Evolutionary conservation across 1,140 invertebrate genomes (phyloP).

Genomic region (Chrysoperla carnea): DNA sequence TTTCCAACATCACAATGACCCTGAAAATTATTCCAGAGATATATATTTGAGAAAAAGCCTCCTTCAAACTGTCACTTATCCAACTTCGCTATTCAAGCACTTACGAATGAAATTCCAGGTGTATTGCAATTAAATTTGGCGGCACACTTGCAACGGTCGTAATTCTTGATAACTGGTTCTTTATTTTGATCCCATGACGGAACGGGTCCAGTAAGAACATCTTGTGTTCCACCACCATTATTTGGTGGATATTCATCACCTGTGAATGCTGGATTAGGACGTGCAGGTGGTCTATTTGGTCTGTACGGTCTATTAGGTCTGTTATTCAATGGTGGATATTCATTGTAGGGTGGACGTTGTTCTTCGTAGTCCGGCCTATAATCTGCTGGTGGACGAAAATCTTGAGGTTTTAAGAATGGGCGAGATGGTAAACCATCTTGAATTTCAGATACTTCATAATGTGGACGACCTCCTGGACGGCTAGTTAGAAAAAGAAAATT

Average conservation of each 20-base stretch:
- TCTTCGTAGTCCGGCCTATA: background rate
- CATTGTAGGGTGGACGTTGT: background rate
- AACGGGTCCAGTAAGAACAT: slow-evolving; percentile 21
- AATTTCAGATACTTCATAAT: background rate
- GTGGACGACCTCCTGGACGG: background rate
- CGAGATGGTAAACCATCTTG: background rate
- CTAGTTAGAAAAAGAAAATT: too few relatives aligned
- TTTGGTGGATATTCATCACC: slow-evolving; percentile 6
- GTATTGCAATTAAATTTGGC: slow-evolving; percentile 34
- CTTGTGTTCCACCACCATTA: slow-evolving; percentile 4
- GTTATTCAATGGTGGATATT: background rate
- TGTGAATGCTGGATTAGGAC: background rate
- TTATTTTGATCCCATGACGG: slow-evolving; percentile 24
- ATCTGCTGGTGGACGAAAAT: background rate
- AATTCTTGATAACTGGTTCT: slow-evolving; percentile 22
- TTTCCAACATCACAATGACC: slow-evolving; percentile 31
- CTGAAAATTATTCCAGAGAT: slow-evolving; percentile 15
- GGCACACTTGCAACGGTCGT: slow-evolving; percentile 31
- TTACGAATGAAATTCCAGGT: slow-evolving; percentile 32
- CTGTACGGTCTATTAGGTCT: background rate
- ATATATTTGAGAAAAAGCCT: too few relatives aligned
- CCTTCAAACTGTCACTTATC: too few relatives aligned
- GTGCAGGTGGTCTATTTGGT: background rate
- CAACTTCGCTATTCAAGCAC: too few relatives aligned
- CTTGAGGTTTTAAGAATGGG: background rate